Percentiles rank a stretch among this genome's conserved stretches.
Conservation (phyloP, 2,888 invertebrate species). For the Sussaba pulchella region DNA sequence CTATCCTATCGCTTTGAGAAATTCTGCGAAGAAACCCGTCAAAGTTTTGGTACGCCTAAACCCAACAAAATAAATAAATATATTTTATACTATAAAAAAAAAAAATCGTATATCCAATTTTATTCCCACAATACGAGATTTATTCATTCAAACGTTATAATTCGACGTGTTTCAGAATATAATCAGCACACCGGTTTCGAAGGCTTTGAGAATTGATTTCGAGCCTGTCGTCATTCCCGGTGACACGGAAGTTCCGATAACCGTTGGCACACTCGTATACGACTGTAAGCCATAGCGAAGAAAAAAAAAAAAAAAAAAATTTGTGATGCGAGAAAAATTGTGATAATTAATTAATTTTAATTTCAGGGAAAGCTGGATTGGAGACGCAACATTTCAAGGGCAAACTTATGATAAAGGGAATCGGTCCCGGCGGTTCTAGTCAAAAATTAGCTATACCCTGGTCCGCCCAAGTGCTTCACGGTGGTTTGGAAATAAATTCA, state of each 20-base stretch:
- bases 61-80: slow-evolving; percentile 47
- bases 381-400: slow-evolving; percentile 86
- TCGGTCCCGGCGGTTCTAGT: slow-evolving; percentile 81
- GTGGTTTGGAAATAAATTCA: slow-evolving; percentile 86
- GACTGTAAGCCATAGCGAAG: slow-evolving; percentile 87
- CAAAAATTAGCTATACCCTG: slow-evolving; percentile 88
- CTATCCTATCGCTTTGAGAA: slow-evolving; percentile 88
- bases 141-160: no score
- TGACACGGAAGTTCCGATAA: slow-evolving; percentile 87
- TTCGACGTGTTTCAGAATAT: slow-evolving; percentile 84
- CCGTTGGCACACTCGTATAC: slow-evolving; percentile 89
- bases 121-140: no score
- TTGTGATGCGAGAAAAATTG: neutral
- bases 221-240: slow-evolving; percentile 88
- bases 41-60: slow-evolving; percentile 87
- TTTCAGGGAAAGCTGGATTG: slow-evolving; percentile 86
- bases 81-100: slow-evolving; percentile 28
- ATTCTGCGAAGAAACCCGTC: slow-evolving; percentile 88
- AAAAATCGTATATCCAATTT: no score
- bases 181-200: slow-evolving; percentile 87
- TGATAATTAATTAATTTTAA: neutral
- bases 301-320: no score
- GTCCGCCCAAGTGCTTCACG: slow-evolving; percentile 86
- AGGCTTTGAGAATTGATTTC: slow-evolving; percentile 89
- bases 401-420: slow-evolving; percentile 85